phyloP scores from a whole-genome alignment of 1,140 invertebrate genomes.

The Helicoverpa zea region DNA sequence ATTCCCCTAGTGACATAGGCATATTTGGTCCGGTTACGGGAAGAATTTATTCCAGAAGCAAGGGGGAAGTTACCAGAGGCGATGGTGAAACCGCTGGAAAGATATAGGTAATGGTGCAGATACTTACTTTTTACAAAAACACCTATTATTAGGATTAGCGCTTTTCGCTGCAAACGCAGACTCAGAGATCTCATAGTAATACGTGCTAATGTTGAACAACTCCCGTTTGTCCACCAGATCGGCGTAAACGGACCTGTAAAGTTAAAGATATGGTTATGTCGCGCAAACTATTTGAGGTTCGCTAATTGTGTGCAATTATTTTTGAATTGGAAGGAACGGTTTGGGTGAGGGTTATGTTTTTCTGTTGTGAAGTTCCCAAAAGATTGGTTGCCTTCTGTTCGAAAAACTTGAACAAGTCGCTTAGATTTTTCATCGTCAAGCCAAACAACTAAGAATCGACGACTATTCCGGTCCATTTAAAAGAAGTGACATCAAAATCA shows the following conservation, averaged over 20 bases:
- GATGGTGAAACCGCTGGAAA: too few species aligned
- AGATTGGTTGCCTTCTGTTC: too few species aligned
- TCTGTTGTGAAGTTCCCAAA: too few species aligned
- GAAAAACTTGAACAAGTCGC: too few species aligned
- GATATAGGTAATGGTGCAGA: background rate
- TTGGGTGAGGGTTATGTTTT: too few species aligned
- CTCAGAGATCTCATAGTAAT: conserved; percentile 78
- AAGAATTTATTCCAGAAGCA: too few species aligned
- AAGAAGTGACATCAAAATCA: too few species aligned
- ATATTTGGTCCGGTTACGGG: background rate
- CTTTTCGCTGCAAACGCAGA: conserved; percentile 74
- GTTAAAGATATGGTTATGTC: conserved; percentile 35
- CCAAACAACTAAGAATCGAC: too few species aligned
- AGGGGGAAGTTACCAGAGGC: too few species aligned
- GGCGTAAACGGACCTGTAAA: conserved; percentile 78
- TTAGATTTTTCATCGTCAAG: too few species aligned
- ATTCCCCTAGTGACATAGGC: too few species aligned
- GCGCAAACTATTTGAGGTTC: background rate
- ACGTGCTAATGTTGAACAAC: conserved; percentile 77
- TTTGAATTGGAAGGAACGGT: background rate
- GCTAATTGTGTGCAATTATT: background rate
- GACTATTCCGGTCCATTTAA: too few species aligned
- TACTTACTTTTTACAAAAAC: conserved; percentile 84
- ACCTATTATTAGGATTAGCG: conserved; percentile 81
- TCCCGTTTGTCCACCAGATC: conserved; percentile 66